Conservation (phyloP, 2,797 vertebrate genomes). For the Pipistrellus kuhlii region DNA sequence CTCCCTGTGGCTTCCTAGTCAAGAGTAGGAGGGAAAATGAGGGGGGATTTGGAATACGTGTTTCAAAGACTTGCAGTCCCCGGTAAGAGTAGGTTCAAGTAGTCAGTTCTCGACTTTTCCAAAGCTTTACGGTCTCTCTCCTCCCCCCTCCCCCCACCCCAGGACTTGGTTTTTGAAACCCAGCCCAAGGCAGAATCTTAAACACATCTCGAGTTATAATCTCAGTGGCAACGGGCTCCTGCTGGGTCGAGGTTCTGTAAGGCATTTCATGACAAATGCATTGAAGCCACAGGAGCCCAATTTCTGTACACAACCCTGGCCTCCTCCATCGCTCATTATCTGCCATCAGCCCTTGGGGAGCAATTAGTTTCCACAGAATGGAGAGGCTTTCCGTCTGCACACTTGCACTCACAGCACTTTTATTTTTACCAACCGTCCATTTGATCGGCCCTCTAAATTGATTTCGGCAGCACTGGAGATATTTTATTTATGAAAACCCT, state of each 20-base stretch:
- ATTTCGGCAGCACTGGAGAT: background rate
- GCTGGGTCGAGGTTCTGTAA: background rate
- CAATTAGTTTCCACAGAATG: constrained; percentile 70
- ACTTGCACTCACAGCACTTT: background rate
- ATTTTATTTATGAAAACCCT: constrained; percentile 18
- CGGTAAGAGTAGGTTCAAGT: constrained; percentile 36
- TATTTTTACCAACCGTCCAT: constrained; percentile 27
- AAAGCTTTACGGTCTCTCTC: constrained; percentile 44
- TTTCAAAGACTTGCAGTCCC: constrained; percentile 51
- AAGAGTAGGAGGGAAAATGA: background rate
- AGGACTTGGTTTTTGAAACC: constrained; percentile 60
- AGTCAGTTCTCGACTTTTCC: constrained; percentile 20
- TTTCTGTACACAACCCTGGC: constrained; percentile 75
- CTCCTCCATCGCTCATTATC: constrained; percentile 68
- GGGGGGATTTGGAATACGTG: background rate
- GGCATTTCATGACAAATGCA: constrained; percentile 63
- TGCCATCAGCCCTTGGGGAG: constrained; percentile 62
- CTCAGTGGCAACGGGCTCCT: constrained; percentile 11
- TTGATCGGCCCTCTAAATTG: constrained; percentile 27
- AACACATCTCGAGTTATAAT: constrained; percentile 55
- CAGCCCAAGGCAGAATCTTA: constrained; percentile 47
- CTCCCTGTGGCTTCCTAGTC: background rate
- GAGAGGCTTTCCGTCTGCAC: background rate
- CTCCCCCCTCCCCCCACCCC: fast-evolving
- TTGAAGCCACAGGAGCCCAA: constrained; percentile 53